Evolutionary conservation across 2,113 vertebrate species (phyloP).

Genomic region (Antigone vipio): DNA sequence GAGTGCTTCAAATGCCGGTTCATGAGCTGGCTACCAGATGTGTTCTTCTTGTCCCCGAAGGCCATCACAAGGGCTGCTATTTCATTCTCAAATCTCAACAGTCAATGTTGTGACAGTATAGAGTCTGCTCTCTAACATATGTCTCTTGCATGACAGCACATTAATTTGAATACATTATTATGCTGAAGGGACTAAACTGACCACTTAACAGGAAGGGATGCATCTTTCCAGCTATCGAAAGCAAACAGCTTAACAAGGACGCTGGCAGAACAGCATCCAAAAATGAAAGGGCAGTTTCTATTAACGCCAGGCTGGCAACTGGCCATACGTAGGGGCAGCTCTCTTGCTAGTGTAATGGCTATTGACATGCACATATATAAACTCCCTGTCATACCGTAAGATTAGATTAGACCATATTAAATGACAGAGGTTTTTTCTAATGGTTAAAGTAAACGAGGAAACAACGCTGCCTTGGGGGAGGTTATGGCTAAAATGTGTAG

Average conservation of each 20-base stretch:
- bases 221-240: neutral
- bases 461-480: neutral
- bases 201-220: conserved; percentile 6
- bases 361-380: neutral
- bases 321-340: neutral
- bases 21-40: conserved; percentile 51
- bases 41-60: conserved; percentile 25
- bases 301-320: neutral
- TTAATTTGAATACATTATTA: neutral
- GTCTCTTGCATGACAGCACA: conserved; percentile 13
- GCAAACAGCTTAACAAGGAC: neutral
- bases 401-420: neutral
- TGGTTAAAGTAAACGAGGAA: neutral
- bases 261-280: neutral
- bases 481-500: neutral
- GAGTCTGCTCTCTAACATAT: conserved; percentile 6
- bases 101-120: neutral
- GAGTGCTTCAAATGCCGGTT: neutral
- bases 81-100: conserved; percentile 23
- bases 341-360: neutral
- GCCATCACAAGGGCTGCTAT: neutral
- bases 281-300: neutral
- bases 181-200: conserved; percentile 15
- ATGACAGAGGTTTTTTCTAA: neutral
- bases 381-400: neutral